phyloP scores from a whole-genome alignment of 2,797 vertebrate genomes.

The Lindbergichthys nudifrons region DNA sequence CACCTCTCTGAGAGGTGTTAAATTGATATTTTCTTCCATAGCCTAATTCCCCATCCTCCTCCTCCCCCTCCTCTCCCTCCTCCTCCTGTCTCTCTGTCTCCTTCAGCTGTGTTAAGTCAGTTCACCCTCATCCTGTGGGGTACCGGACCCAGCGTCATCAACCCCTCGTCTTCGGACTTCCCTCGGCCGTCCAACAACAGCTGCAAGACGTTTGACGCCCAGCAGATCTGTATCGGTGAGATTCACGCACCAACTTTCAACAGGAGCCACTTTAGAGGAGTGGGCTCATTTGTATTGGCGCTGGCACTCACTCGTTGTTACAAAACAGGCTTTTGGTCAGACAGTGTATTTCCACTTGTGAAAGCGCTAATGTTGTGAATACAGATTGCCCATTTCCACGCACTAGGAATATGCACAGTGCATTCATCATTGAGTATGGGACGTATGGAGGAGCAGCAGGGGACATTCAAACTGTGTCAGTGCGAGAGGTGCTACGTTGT shows the following conservation, averaged over 20 bases:
- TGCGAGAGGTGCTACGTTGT: conserved; percentile 39
- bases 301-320: conserved; percentile 3
- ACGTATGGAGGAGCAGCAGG: conserved; percentile 57
- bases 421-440: conserved; percentile 38
- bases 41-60: neutral
- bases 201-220: conserved; percentile 94
- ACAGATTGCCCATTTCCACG: conserved; percentile 43
- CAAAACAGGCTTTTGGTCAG: conserved; percentile 44
- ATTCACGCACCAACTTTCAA: conserved; percentile 9
- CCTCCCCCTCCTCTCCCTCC: neutral
- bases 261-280: conserved; percentile 14
- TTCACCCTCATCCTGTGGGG: conserved; percentile 94
- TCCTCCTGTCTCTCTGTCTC: neutral
- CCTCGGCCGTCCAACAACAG: conserved; percentile 91
- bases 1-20: conserved; percentile 36
- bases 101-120: conserved; percentile 92
- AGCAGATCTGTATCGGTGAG: conserved; percentile 96
- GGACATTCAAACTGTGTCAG: conserved; percentile 31
- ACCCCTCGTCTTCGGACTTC: conserved; percentile 82
- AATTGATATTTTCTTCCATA: conserved; percentile 45
- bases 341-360: conserved; percentile 29
- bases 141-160: conserved; percentile 84
- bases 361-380: conserved; percentile 48
- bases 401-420: conserved; percentile 48
- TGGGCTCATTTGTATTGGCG: conserved; percentile 30